Percentiles rank a stretch among this genome's conserved stretches.
phyloP scores from a whole-genome alignment of 2,888 invertebrate species.

The Volucella zonaria region DNA sequence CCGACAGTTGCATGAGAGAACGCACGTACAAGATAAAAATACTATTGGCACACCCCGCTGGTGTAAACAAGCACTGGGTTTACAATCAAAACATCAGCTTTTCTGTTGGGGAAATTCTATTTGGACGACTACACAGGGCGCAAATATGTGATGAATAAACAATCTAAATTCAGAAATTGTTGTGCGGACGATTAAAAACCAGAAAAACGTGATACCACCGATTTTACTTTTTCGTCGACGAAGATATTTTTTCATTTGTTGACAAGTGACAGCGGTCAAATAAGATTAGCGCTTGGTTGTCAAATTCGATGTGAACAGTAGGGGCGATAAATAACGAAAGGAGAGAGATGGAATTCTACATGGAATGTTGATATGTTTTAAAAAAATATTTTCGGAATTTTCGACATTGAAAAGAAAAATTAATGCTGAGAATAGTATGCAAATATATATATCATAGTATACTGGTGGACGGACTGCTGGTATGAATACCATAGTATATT shows the following conservation, averaged over 20 bases:
- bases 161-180: slow-evolving; percentile 2
- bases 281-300: slow-evolving; percentile 12
- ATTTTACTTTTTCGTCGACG: background rate
- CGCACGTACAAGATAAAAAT: background rate
- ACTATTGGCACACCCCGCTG: slow-evolving; percentile 49
- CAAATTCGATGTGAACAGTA: slow-evolving; percentile 18
- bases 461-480: too few species aligned
- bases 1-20: slow-evolving; percentile 41
- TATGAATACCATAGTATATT: too few species aligned
- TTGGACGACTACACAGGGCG: background rate
- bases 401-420: background rate
- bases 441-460: too few species aligned
- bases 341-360: background rate
- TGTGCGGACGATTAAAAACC: background rate
- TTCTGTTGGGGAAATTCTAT: background rate
- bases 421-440: too few species aligned
- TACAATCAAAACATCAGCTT: background rate
- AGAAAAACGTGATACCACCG: slow-evolving; percentile 18
- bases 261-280: slow-evolving; percentile 53
- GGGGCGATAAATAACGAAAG: background rate
- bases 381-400: background rate
- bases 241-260: slow-evolving; percentile 40
- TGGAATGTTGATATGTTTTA: background rate
- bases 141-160: background rate
- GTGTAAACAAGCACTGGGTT: slow-evolving; percentile 34